Evolutionary conservation across 2,113 vertebrate species (phyloP), one percentile per base, ranked within the genome.

Genomic region (Nanorana parkeri): DNA sequence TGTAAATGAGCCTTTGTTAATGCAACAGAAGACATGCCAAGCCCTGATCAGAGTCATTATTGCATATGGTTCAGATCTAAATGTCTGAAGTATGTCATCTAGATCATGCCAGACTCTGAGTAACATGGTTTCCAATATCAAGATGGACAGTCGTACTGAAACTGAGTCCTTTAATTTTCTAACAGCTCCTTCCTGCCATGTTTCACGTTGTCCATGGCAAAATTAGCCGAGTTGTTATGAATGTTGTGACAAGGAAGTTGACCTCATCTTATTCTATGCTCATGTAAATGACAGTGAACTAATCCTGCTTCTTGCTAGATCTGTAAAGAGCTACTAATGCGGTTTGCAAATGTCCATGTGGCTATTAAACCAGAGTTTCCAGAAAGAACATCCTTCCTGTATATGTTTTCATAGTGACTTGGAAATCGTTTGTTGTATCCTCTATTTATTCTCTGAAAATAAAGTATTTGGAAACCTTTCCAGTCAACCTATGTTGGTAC

Each of bases 301-400:
- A 72, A 55, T 52, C 24, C 68, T 69, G 41, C 23, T 41, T 2
- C 51, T 69, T 69, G 67, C 26, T 23, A 71, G 52, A 71, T 28
- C 68, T 26, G 51, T 72, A 72, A 72, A 56, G 17, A 51, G 8
- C n/a, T 28, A 51, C 26, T 72, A 72, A 72, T 72, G 69, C 19
- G 55, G 51, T 56, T 56, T 72, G 24, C 69, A 72, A 72, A 72
- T 72, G 68, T 72, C 51, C 19, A 24, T 28, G 47, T 10, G 24
- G 47, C 69, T 52, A 72, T 72, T 72, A 72, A 72, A 72, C 16
- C 19, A 28, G 29, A 51, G 55, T 72, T 56, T 72, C 51, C 69
- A n/a, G 24, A 72, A 72, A 55, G 23, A 17, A 16, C 69, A 72
- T 72, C 69, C 69, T 72, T 72, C 69, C 69, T 72, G 52, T 29